phyloP scores from a whole-genome alignment of 2,888 invertebrate genomes.

The Callimorpha dominula region DNA sequence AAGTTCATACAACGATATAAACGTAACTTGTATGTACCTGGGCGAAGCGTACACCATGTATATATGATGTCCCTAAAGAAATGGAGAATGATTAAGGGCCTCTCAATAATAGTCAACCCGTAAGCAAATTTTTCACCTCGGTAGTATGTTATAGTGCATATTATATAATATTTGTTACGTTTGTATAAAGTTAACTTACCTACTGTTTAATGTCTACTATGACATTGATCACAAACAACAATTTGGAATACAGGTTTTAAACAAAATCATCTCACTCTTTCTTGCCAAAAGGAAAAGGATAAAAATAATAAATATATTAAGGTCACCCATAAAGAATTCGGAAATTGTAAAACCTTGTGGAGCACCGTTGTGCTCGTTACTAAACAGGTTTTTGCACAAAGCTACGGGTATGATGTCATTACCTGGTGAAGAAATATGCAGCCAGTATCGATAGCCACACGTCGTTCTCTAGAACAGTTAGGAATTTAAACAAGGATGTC shows the following conservation, averaged over 20 bases:
- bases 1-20: not conserved
- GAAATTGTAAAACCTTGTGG: slow-evolving; percentile 49
- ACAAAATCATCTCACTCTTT: slow-evolving; percentile 33
- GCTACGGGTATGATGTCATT: slow-evolving; percentile 57
- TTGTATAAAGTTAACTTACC: not conserved
- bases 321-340: slow-evolving; percentile 56
- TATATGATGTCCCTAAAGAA: not conserved
- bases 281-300: slow-evolving; percentile 44
- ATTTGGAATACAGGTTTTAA: slow-evolving; percentile 39
- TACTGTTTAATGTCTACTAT: not conserved
- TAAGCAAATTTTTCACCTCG: not conserved
- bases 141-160: not conserved
- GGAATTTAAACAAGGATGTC: slow-evolving; percentile 98
- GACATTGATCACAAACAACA: slow-evolving; percentile 25
- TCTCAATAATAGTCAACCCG: no score
- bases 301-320: no score
- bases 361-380: slow-evolving; percentile 30
- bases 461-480: slow-evolving; percentile 97
- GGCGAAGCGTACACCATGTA: no score
- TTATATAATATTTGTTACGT: no score
- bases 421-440: slow-evolving; percentile 98
- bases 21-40: no score
- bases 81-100: no score
- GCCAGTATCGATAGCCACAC: slow-evolving; percentile 99
- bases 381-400: slow-evolving; percentile 58